Conservation (phyloP, 2,113 vertebrate species). For the Nematolebias whitei region DNA sequence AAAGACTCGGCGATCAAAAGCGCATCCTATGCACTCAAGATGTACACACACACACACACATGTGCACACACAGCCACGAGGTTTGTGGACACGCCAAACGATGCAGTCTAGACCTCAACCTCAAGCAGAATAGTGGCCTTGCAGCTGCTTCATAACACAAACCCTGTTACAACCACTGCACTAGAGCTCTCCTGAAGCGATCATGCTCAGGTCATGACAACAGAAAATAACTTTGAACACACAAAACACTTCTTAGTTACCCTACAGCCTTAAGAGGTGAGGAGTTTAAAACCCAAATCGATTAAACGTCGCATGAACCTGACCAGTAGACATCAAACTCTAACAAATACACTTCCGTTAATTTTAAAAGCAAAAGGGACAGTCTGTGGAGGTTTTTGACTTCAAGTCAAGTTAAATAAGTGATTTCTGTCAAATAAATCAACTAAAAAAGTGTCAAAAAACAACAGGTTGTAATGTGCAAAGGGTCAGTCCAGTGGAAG, state of each 20-base stretch:
- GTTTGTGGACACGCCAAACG: constrained; percentile 35
- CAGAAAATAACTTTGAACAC: background rate
- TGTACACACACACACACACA: constrained; percentile 11
- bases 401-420: background rate
- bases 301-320: background rate
- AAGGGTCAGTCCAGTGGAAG: constrained; percentile 43
- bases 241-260: background rate
- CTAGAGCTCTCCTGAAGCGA: constrained; percentile 2
- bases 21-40: constrained; percentile 36
- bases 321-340: background rate
- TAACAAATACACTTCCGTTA: background rate
- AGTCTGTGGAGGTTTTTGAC: too few species aligned
- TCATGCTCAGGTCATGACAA: constrained; percentile 15
- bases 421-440: constrained; percentile 38
- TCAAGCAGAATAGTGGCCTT: constrained; percentile 12
- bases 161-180: constrained; percentile 6
- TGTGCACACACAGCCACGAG: constrained; percentile 31
- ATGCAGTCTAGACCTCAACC: constrained; percentile 22
- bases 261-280: background rate
- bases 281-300: too few species aligned
- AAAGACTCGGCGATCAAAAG: constrained; percentile 46
- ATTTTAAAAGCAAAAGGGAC: background rate
- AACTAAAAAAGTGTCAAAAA: constrained; percentile 45
- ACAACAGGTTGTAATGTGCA: constrained; percentile 56
- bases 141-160: constrained; percentile 19